Conservation (phyloP, 1,140 invertebrate species). For the Drosophila simulans region DNA sequence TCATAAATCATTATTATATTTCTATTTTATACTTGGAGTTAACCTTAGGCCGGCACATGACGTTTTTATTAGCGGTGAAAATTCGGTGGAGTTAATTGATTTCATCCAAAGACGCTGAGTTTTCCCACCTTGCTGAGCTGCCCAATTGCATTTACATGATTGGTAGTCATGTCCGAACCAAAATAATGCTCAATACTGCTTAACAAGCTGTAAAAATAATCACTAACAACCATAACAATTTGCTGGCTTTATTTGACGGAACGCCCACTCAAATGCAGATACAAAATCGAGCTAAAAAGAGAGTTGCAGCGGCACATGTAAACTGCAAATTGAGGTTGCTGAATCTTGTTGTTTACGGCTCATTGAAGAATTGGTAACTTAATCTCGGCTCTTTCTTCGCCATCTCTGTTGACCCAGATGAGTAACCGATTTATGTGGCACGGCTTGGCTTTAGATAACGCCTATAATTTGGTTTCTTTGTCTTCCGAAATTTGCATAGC, state of each 20-base stretch:
- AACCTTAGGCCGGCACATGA: conserved; percentile 1
- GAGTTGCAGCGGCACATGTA: conserved; percentile 21
- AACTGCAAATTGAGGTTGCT: conserved; percentile 47
- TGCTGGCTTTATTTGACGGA: conserved; percentile 41
- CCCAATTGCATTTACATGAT: conserved; percentile 7
- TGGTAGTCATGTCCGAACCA: conserved; percentile 23
- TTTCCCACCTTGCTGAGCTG: conserved; percentile 23
- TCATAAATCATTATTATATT: conserved; percentile 40
- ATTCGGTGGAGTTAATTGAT: conserved; percentile 18
- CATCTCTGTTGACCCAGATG: conserved; percentile 52
- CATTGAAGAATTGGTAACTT: conserved; percentile 55
- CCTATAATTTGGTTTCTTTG: conserved; percentile 3
- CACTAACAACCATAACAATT: conserved; percentile 57
- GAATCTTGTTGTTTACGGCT: conserved; percentile 47
- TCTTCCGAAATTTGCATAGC: conserved; percentile 41
- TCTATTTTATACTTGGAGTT: conserved; percentile 20
- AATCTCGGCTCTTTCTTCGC: conserved; percentile 38
- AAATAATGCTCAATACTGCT: conserved; percentile 36
- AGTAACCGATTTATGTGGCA: conserved; percentile 30
- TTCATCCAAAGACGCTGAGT: conserved; percentile 1
- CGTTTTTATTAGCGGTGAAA: conserved; percentile 5
- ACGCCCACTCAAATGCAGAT: conserved; percentile 37
- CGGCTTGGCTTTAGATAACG: neutral
- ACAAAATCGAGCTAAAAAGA: conserved; percentile 10
- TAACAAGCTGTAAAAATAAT: conserved; percentile 63